Evolutionary conservation across 2,113 vertebrate species (phyloP), one percentile per base, ranked within the genome.

Genomic region (Recurvirostra avosetta): DNA sequence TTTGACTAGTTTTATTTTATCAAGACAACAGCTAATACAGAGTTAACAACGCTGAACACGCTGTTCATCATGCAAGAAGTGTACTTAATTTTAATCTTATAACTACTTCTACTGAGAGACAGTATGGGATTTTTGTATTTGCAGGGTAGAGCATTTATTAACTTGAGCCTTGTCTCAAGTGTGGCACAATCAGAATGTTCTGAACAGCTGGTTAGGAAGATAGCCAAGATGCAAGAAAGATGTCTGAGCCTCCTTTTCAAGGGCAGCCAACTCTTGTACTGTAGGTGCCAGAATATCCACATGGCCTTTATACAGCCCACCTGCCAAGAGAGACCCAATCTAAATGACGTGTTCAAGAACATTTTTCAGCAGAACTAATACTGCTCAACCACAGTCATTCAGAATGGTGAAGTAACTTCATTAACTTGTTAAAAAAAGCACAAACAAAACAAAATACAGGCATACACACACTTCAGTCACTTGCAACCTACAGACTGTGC

Each of bases 211-310:
- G 98, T 99, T 99, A 86, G 99, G 99, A 96, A 99, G 97, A 98
- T 99, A 99, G 96, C 99, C 99, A 88, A 99, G 98, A 71, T 99
- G 99, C 80, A 99, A 98, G 98, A 99, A 99, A 43, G 99, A 99
- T 3, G 99, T 99, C 96, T 99, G 99, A n/a, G 99, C 99, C 95
- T 99, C 99, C 94, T 98, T 99, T 97, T 99, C 99, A 38, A 99
- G 99, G 97, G 94, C 97, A 30, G 99, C 98, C 97, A 99, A 96
- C 95, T 99, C 99, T 91, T 99, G 98, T 61, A 99, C 99, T 0
- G 99, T 99, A 11, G 99, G 99, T 86, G 99, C 99, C 98, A 99
- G 91, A 52, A 98, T 97, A 74, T 99, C 99, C 98, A 99, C 99
- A 21, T 99, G 99, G 83, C 99, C 99, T 97, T 99, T 99, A 96